A percentile compares a stretch with the other conserved stretches of the same genome.
These are phyloP conservation scores for Chrysina gloriosa DNA, from an alignment of 2,888 invertebrate genomes.

Conservation along the genomic window DNA sequence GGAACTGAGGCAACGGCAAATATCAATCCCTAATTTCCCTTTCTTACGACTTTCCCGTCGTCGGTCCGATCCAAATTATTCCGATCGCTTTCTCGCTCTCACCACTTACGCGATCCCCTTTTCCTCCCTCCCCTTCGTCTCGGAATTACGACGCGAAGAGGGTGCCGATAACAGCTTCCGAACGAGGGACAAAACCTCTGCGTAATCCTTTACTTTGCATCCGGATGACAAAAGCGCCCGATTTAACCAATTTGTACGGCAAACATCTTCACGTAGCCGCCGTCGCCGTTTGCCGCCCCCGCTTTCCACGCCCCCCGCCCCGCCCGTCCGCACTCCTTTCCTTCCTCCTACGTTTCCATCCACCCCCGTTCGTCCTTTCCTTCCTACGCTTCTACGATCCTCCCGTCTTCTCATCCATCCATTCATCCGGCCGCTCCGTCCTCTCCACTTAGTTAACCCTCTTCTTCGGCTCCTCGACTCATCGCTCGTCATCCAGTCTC, in stretches of 20 bases:
- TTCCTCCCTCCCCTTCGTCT: too few relatives aligned
- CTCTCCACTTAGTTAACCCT: slow-evolving; percentile 4
- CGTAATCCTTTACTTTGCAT: slow-evolving; percentile 62
- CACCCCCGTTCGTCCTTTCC: not conserved
- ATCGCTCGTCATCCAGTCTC: not conserved
- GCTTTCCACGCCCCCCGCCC: not conserved
- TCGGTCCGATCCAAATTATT: too few relatives aligned
- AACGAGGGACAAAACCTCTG: slow-evolving; percentile 42
- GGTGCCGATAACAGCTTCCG: too few relatives aligned
- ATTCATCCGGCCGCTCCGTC: not conserved
- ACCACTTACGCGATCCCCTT: too few relatives aligned
- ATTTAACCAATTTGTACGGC: slow-evolving; percentile 63
- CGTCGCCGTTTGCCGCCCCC: too few relatives aligned
- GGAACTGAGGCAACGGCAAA: too few relatives aligned
- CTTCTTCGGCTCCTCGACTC: not conserved
- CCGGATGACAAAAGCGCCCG: slow-evolving; percentile 61
- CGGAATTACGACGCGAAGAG: too few relatives aligned
- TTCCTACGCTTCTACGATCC: not conserved
- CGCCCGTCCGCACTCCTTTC: not conserved
- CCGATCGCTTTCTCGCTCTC: too few relatives aligned
- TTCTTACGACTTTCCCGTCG: too few relatives aligned
- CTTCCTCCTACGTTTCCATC: not conserved
- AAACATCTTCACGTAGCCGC: slow-evolving; percentile 55
- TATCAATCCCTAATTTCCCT: too few relatives aligned
- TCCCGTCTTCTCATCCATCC: too few relatives aligned